Evolutionary conservation across 1,140 invertebrate species (phyloP).

Genomic region (Lepidurus couesii): DNA sequence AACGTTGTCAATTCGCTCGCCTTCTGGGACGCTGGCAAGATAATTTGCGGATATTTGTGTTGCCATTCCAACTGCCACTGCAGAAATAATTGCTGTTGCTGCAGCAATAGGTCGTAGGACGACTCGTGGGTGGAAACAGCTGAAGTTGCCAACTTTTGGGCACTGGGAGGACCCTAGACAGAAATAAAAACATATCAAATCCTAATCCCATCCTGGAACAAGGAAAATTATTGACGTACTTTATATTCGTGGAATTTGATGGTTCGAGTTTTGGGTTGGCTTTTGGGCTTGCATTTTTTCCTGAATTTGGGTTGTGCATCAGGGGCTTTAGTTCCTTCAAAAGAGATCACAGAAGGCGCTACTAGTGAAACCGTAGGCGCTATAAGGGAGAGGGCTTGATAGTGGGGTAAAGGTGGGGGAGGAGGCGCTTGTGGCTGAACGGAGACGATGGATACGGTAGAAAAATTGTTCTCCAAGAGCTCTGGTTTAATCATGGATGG

Average conservation of each 20-base stretch:
- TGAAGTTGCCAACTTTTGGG: constrained; percentile 54
- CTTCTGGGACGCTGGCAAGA: constrained; percentile 56
- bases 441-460: neutral
- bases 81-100: constrained; percentile 87
- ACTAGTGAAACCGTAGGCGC: constrained; percentile 31
- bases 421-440: neutral
- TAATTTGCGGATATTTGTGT: constrained; percentile 61
- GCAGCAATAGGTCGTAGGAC: constrained; percentile 82
- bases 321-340: constrained; percentile 44
- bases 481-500: neutral
- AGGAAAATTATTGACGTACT: constrained; percentile 43
- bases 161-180: constrained; percentile 76
- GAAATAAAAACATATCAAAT: neutral
- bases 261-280: constrained; percentile 73
- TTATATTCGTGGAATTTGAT: constrained; percentile 99
- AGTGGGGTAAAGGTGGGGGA: neutral
- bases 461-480: neutral
- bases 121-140: constrained; percentile 59
- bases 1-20: neutral
- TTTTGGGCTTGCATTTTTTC: constrained; percentile 80
- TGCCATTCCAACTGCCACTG: constrained; percentile 66
- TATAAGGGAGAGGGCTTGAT: neutral
- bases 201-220: neutral
- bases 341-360: constrained; percentile 31
- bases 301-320: constrained; percentile 63